Evolutionary conservation across 2,888 invertebrate species (phyloP).

Genomic region (Conistra vaccinii): DNA sequence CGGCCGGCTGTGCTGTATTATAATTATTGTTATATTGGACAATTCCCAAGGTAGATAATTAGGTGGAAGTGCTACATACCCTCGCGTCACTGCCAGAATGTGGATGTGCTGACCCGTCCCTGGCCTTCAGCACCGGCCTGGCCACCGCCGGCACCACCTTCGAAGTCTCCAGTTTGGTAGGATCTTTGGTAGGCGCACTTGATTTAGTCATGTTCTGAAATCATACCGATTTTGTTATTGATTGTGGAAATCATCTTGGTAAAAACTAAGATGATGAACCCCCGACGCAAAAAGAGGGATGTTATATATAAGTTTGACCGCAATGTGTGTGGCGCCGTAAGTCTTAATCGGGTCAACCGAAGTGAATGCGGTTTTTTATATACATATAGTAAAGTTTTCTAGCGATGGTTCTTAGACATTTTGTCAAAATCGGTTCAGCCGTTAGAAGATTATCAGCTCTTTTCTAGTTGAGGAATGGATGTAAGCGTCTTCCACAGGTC

Average conservation of each 20-base stretch:
- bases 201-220: conserved; percentile 84
- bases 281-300: too few species aligned
- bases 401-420: too few species aligned
- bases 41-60: not conserved
- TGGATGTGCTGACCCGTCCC: conserved; percentile 93
- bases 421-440: too few species aligned
- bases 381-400: too few species aligned
- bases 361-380: too few species aligned
- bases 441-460: too few species aligned
- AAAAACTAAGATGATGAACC: too few species aligned
- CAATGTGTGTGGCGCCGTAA: too few species aligned
- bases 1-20: not conserved
- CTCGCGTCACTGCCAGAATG: conserved; percentile 91
- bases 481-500: too few species aligned
- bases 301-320: too few species aligned
- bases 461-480: too few species aligned
- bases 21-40: not conserved
- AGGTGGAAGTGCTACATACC: conserved; percentile 70
- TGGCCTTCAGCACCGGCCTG: conserved; percentile 82
- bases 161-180: conserved; percentile 68
- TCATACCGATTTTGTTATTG: not conserved
- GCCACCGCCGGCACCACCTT: conserved; percentile 65
- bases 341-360: too few species aligned
- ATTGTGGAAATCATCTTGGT: not conserved
- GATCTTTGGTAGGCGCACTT: conserved; percentile 69